Percentiles rank a stretch among this genome's conserved stretches.
Conservation (phyloP, 2,888 invertebrate genomes). For the Stegophylla sp. region DNA sequence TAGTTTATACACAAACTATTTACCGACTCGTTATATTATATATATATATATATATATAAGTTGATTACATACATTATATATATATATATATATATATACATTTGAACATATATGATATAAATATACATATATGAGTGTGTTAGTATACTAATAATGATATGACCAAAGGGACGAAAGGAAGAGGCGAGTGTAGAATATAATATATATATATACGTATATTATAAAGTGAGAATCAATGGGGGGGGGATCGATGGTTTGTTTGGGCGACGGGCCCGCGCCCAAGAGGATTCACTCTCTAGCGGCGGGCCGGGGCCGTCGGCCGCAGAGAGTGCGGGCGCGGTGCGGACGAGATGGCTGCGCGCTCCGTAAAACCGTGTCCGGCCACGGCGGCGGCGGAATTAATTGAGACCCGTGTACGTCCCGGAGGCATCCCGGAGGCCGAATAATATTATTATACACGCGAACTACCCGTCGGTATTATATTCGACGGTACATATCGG, state of each 20-base stretch:
- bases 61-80: slow-evolving; percentile 12
- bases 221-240: too few species aligned
- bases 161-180: too few species aligned
- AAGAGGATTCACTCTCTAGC: not conserved
- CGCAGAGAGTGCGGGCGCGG: not conserved
- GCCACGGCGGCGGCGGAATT: slow-evolving; percentile 43
- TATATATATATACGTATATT: too few species aligned
- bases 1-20: not conserved
- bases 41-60: too few species aligned
- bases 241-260: too few species aligned
- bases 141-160: too few species aligned
- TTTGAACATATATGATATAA: not conserved
- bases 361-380: slow-evolving; percentile 39
- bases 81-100: too few species aligned
- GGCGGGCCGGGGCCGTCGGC: not conserved
- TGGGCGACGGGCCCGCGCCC: too few species aligned
- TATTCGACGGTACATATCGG: slow-evolving; percentile 39
- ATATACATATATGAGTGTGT: not conserved
- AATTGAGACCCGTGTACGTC: slow-evolving; percentile 57
- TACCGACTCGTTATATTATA: slow-evolving; percentile 24
- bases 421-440: slow-evolving; percentile 52
- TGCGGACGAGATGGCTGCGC: slow-evolving; percentile 10
- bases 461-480: slow-evolving; percentile 36
- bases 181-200: too few species aligned
- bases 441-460: slow-evolving; percentile 55